These are phyloP conservation scores for Pandemis corylana DNA, from an alignment of 2,888 invertebrate genomes.

Conservation along the genomic window DNA sequence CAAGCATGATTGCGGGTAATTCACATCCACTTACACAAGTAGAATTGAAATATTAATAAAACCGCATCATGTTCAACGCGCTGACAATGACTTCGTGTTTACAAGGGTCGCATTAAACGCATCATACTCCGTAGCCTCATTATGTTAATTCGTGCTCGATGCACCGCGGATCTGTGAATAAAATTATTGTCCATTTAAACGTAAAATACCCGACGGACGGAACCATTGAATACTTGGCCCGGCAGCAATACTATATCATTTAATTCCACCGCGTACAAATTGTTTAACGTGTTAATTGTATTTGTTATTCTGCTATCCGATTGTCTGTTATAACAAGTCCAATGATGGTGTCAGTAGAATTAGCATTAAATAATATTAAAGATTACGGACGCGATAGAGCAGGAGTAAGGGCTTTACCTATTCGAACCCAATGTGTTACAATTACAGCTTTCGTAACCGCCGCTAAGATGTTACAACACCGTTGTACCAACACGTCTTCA, in stretches of 20 bases:
- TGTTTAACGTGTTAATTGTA: constrained; percentile 82
- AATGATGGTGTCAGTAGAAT: constrained; percentile 6
- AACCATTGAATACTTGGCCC: constrained; percentile 74
- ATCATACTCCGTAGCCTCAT: constrained; percentile 74
- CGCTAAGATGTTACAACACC: not conserved
- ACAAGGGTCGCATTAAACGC: constrained; percentile 56
- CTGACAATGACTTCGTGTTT: constrained; percentile 54
- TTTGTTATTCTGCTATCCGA: constrained; percentile 72
- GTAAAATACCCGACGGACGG: constrained; percentile 72
- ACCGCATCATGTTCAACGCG: constrained; percentile 8
- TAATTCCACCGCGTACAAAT: constrained; percentile 70
- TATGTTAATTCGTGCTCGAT: constrained; percentile 80
- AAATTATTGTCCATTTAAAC: constrained; percentile 81
- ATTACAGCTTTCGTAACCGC: not conserved
- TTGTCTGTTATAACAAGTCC: constrained; percentile 61
- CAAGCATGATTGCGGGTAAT: constrained; percentile 20
- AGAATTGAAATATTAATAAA: constrained; percentile 28
- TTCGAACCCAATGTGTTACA: constrained; percentile 1
- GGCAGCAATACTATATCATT: constrained; percentile 73
- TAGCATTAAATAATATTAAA: not conserved
- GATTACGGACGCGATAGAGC: not conserved
- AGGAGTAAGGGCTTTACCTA: not conserved
- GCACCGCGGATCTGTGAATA: constrained; percentile 79
- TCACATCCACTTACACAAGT: constrained; percentile 5
- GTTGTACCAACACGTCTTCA: not conserved